Percentiles rank a stretch among this genome's conserved stretches.
Evolutionary conservation across 2,888 invertebrate genomes (phyloP).

Genomic region (Hoplodrina ambigua): DNA sequence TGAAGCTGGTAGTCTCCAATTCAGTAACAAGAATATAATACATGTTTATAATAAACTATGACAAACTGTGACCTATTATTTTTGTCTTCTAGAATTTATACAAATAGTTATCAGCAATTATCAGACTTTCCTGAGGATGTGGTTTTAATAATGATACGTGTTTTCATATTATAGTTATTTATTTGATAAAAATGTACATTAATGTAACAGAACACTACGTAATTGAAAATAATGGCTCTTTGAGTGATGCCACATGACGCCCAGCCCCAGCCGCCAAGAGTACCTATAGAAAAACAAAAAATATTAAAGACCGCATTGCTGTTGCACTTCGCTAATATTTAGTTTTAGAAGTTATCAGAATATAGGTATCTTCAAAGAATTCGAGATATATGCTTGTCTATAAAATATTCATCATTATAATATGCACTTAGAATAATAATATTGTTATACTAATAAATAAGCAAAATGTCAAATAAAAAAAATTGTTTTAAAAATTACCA

Average conservation of each 20-base stretch:
- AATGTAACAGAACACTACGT: too few species aligned
- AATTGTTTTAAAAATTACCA: constrained; percentile 16
- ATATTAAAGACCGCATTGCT: neutral
- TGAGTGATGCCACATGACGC: too few species aligned
- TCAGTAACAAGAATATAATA: constrained; percentile 82
- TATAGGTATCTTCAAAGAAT: constrained; percentile 74
- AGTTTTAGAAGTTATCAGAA: constrained; percentile 61
- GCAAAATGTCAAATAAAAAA: constrained; percentile 67
- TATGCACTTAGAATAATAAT: too few species aligned
- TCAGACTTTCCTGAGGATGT: constrained; percentile 55
- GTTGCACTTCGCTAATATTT: neutral
- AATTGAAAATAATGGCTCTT: too few species aligned
- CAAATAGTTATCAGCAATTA: constrained; percentile 24
- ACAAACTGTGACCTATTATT: constrained; percentile 9
- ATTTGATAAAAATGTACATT: neutral
- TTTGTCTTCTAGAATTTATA: constrained; percentile 26
- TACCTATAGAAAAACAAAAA: constrained; percentile 14
- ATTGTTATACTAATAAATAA: constrained; percentile 66
- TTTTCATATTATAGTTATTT: constrained; percentile 9
- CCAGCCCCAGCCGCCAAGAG: neutral
- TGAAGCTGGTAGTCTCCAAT: constrained; percentile 77
- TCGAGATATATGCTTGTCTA: constrained; percentile 85
- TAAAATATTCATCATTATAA: constrained; percentile 68
- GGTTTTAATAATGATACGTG: constrained; percentile 54
- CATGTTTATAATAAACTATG: constrained; percentile 68